Conservation (phyloP, 2,888 invertebrate genomes). For the Galeopsomyia nigrocyanea region DNA sequence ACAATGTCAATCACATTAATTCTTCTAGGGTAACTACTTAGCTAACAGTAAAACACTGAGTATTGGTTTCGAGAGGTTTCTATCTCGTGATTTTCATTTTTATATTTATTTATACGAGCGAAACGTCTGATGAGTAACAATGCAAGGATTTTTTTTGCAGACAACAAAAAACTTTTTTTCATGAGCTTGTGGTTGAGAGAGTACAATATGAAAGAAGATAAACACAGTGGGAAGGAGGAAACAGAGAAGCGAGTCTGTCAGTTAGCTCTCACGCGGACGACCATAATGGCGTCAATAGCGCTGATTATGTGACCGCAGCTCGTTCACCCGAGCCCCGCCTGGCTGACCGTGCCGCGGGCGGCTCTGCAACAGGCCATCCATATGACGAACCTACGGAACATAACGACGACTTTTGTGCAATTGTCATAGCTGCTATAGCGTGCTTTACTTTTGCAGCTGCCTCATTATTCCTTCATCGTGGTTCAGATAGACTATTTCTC, state of each 20-base stretch:
- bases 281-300: slow-evolving; percentile 62
- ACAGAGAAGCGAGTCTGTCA: background rate
- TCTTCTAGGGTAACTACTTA: no score
- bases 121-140: no score
- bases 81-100: no score
- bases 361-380: slow-evolving; percentile 47
- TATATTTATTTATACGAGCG: no score
- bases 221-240: background rate
- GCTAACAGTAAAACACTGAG: no score
- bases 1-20: no score
- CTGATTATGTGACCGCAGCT: slow-evolving; percentile 61
- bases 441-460: slow-evolving; percentile 1
- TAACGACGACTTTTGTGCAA: slow-evolving; percentile 20
- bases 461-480: background rate
- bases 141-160: no score
- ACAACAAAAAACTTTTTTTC: background rate
- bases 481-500: no score
- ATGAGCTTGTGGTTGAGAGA: background rate
- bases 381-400: background rate
- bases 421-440: background rate
- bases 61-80: no score
- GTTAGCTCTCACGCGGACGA: slow-evolving; percentile 42
- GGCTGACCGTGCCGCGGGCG: slow-evolving; percentile 42
- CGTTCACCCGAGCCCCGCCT: slow-evolving; percentile 36
- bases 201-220: background rate